Evolutionary conservation across 2,113 vertebrate species (phyloP).

Genomic region (Pao palembangensis): DNA sequence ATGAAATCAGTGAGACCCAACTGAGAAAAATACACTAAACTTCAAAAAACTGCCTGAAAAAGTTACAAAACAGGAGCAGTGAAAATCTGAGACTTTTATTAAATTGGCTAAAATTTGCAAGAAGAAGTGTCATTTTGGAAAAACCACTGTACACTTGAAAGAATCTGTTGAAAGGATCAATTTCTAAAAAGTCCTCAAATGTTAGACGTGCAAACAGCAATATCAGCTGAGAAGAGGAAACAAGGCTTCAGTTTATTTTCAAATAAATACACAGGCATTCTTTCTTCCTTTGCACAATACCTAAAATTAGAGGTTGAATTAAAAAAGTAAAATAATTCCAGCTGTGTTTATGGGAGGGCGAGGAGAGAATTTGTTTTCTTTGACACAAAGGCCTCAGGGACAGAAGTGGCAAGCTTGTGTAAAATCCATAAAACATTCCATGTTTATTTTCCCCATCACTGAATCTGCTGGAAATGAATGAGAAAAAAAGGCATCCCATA

Average conservation of each 20-base stretch:
- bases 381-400: slow-evolving; percentile 37
- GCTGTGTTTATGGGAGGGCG: slow-evolving; percentile 26
- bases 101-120: slow-evolving; percentile 39
- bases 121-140: slow-evolving; percentile 8
- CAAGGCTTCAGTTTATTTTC: slow-evolving; percentile 17
- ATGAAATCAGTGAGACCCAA: background rate
- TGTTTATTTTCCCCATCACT: slow-evolving; percentile 33
- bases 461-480: slow-evolving; percentile 41
- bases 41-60: slow-evolving; percentile 10
- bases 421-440: slow-evolving; percentile 57
- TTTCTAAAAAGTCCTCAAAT: slow-evolving; percentile 29
- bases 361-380: slow-evolving; percentile 6
- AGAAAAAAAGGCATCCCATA: slow-evolving; percentile 66
- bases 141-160: slow-evolving; percentile 7
- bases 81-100: slow-evolving; percentile 11
- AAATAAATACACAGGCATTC: slow-evolving; percentile 62
- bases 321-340: background rate
- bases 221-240: slow-evolving; percentile 24
- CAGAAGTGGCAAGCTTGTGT: background rate
- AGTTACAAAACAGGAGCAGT: slow-evolving; percentile 2
- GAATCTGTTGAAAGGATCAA: slow-evolving; percentile 23
- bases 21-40: no score
- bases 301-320: slow-evolving; percentile 18
- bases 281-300: slow-evolving; percentile 31
- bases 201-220: slow-evolving; percentile 53